Evolutionary conservation across 2,888 invertebrate species (phyloP), one percentile per base, ranked within the genome.

Genomic region (Calameuta idolon): DNA sequence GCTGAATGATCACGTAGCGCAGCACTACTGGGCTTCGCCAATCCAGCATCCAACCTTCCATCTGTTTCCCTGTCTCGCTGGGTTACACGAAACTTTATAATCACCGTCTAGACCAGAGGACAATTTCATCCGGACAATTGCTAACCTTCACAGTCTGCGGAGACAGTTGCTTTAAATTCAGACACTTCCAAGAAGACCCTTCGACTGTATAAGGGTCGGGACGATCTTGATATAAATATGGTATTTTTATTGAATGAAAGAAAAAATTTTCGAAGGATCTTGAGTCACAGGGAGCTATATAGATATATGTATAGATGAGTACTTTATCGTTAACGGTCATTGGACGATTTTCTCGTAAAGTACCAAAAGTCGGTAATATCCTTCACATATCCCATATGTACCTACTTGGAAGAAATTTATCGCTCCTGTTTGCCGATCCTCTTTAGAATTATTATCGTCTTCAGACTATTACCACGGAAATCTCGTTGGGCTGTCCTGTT

Each of bases 61-160:
- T 81, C 79, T 78, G 76, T 80, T 81, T 80, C 79, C 77, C 55
- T 77, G 37, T 81, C 77, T 78, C 80, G 76, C 76, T 77, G 77
- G 79, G 81, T 79, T 83, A 83, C 85, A 79, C 83, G 82, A 82
- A 85, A 83, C 78, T 83, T 85, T 84, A 83, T 85, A 84, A 83
- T 85, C 84, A 81, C 75, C 79, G 77, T 79, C 75, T 75, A 77
- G 69, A 74, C 40, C 23, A 15, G 73, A 69, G 35, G 74, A 81
- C 74, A 83, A 80, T 80, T 83, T 83, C 78, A 23, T 55, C 23
- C 40, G 23, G 40, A 55, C 23, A 23, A 55, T 55, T 55, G 40
- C 23, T 55, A 55, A 23, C 40, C 40, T 55, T 23, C 23, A 55
- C 40, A 23, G 40, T 55, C 40, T 9, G 23, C 9, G 40, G 5